Base-by-base conservation (phyloP, 2,888 invertebrate species). In the Amiota mariae region DNA sequence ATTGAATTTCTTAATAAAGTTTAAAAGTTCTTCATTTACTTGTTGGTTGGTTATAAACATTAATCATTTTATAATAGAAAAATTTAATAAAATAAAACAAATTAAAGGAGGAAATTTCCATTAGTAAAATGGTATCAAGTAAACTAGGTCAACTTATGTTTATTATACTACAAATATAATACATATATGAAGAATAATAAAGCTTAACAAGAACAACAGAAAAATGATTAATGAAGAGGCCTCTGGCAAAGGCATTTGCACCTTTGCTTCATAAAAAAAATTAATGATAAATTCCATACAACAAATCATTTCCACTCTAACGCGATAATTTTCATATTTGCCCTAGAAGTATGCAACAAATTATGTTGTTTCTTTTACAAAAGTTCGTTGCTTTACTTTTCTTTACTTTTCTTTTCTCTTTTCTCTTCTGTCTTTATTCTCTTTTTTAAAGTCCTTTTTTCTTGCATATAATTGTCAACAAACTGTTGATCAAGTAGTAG, bases 401-500 rank as follows among this genome's bases (percentile, higher is more conserved):
- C 24, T 24, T 2, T 24, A 1, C 3, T 24, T 3, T 3, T 1
- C 3, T n/a, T n/a, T n/a, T n/a, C n/a, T n/a, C n/a, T n/a, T n/a
- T n/a, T n/a, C n/a, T n/a, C n/a, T n/a, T n/a, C n/a, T n/a, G n/a
- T n/a, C n/a, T n/a, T n/a, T n/a, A n/a, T n/a, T 6, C 36, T 36
- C 36, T 6, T 36, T 36, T 36, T 36, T 36, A 36, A 36, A 36
- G 6, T 36, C 36, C 36, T 6, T 36, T 2, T 6, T 36, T 36
- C 6, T 36, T 36, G 18, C 46, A 18, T 36, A 49, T 80, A 82
- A 83, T 83, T 85, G 83, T 81, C 78, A 70, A 75, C 72, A 80
- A 82, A 83, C 85, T 83, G 82, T 83, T 85, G 82, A 85, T 83
- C 82, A 76, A 76, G 77, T 75, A 24, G 3, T 76, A 36, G 36